phyloP scores from a whole-genome alignment of 2,888 invertebrate species.

The Darwinula stevensoni region DNA sequence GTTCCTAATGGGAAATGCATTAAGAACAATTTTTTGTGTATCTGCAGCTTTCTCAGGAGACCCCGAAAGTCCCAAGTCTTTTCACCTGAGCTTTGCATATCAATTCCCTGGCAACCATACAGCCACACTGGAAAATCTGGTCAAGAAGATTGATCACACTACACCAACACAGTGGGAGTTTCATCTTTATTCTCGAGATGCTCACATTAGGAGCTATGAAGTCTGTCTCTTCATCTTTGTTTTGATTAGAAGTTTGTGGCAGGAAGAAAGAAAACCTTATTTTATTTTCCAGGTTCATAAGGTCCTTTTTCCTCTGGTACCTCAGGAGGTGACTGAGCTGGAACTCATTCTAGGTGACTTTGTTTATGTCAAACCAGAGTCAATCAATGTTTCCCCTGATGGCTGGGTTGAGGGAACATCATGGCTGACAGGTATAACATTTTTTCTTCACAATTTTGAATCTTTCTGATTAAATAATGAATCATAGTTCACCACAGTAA shows the following conservation, averaged over 20 bases:
- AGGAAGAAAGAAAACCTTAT: too few species aligned
- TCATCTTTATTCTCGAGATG: slow-evolving; percentile 55
- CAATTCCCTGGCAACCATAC: slow-evolving; percentile 45
- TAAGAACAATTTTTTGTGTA: too few species aligned
- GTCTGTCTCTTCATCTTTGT: background rate
- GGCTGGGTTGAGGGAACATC: slow-evolving; percentile 66
- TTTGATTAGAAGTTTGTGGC: too few species aligned
- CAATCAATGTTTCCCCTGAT: slow-evolving; percentile 38
- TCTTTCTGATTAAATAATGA: too few species aligned
- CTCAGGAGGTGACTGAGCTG: slow-evolving; percentile 48
- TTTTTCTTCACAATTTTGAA: too few species aligned
- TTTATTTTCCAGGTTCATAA: slow-evolving; percentile 44
- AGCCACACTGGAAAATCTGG: slow-evolving; percentile 35
- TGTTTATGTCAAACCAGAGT: slow-evolving; percentile 45
- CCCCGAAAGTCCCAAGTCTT: slow-evolving; percentile 40
- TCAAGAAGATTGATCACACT: slow-evolving; percentile 34
- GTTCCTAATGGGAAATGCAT: too few species aligned
- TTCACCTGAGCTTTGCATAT: slow-evolving; percentile 65
- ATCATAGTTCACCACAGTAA: too few species aligned
- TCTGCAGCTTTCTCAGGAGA: too few species aligned
- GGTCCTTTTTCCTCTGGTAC: slow-evolving; percentile 43
- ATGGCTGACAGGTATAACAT: slow-evolving; percentile 49
- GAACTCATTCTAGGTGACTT: slow-evolving; percentile 59
- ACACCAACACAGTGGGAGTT: slow-evolving; percentile 48
- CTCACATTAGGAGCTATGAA: slow-evolving; percentile 35